Base-by-base conservation (phyloP, 1,140 invertebrate genomes). In the Bombus turneri region DNA sequence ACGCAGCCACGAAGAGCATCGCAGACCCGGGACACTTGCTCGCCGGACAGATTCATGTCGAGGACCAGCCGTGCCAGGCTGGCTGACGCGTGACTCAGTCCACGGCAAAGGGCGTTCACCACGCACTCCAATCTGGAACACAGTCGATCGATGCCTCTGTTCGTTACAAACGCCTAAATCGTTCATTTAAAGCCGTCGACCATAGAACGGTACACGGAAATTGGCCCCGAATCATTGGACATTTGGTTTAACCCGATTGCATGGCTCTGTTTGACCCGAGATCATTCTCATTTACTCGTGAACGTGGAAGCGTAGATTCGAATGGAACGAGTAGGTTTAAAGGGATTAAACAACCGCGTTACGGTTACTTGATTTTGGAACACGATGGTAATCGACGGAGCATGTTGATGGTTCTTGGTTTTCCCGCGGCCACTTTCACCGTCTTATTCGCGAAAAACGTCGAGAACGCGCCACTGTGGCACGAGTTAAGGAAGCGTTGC, bases 11-110 rank as follows among this genome's bases (percentile, higher is more conserved):
- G 93, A n/a, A 96, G 93, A 18, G 95, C 93, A 4, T 91, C 91
- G 87, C 95, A 96, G 47, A 96, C 91, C 82, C 96, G 94, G 47
- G 94, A 93, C 59, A 96, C 93, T 93, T 96, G 96, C 69, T 94
- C 91, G 28, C 95, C 95, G 59, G 95, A 94, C 84, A 96, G 92
- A 91, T 96, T 95, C 92, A 96, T 94, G 92, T 96, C 96, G 69
- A 96, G 93, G 22, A 96, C 94, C 73, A 96, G 87, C 82, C 95
- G 95, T 66, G 93, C 93, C 59, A 96, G 90, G 78, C 94, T 91
- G 66, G 87, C 90, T 25, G 93, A 93, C 31, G 93, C 93, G 71
- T 94, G 91, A 82, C 91, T 91, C 75, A 96, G 87, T 57, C 95
- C 93, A 53, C 94, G 94, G 85, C 95, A 96, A 39, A 96, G 90